These are phyloP conservation scores for Achatina immaculata DNA, from an alignment of 1,140 invertebrate species.

Conservation along the genomic window DNA sequence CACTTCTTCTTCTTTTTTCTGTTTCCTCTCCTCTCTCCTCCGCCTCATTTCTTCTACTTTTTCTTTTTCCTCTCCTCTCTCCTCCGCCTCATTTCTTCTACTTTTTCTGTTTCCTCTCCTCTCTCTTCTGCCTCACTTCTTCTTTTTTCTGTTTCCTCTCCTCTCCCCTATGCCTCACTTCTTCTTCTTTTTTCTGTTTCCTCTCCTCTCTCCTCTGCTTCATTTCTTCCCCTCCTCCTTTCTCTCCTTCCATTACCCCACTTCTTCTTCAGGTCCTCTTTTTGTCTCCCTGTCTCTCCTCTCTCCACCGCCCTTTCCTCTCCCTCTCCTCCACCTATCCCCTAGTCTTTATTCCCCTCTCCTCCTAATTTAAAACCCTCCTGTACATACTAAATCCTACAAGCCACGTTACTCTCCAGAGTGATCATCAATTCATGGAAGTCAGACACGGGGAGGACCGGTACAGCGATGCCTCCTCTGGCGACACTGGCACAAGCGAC, in stretches of 20 bases:
- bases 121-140: background rate
- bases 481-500: slow-evolving; percentile 47
- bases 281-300: no score
- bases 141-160: background rate
- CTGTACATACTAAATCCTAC: no score
- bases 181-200: background rate
- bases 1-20: no score
- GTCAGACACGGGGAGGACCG: slow-evolving; percentile 38
- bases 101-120: background rate
- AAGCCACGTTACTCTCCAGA: background rate
- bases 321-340: background rate
- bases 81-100: background rate
- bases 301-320: background rate
- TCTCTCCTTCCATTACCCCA: no score
- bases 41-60: background rate
- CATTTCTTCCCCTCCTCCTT: no score
- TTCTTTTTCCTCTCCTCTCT: background rate
- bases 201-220: background rate
- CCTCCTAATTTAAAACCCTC: background rate
- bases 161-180: no score
- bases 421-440: slow-evolving; percentile 29
- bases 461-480: slow-evolving; percentile 46
- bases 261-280: no score
- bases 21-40: background rate
- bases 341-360: background rate